Evolutionary conservation across 2,113 vertebrate species (phyloP), one percentile per base, ranked within the genome.

Genomic region (Coracopsis vasa): DNA sequence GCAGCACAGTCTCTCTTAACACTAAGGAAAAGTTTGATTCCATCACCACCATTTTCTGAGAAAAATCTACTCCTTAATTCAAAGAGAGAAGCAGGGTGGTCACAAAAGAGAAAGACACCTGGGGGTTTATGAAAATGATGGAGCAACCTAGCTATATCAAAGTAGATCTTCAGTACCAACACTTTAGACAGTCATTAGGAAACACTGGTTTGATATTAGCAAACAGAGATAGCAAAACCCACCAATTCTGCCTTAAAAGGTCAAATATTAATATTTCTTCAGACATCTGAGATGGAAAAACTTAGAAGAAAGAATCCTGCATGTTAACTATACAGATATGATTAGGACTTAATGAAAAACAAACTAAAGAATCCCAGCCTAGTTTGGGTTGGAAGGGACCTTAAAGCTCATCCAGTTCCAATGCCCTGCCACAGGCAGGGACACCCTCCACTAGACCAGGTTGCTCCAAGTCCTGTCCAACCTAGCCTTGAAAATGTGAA

Each of bases 1-100:
- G 97, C 97, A 97, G 95, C 94, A 94, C 94, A 94, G 95, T 86
- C 97, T 97, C 95, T 94, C 92, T 80, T 92, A 96, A 95, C 92
- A 97, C 51, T 42, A 92, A 97, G 97, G 86, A 97, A 97, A 98
- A 98, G 97, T 97, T 98, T 97, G 79, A 72, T 94, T 94, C 80
- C 84, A 94, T 81, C 95, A 95, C 87, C 97, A 98, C 97, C 98
- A 98, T 98, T 98, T 98, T 97, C 97, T 97, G 96, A 96, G 97
- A 97, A 97, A 95, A 98, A 94, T 50, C 97, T 93, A 97, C 94
- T 97, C 95, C 84, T 93, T 97, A 97, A 95, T 97, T 94, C 94
- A 96, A 95, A 95, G 16, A 93, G 81, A 96, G 77, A 91, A 88
- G 96, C 91, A 84, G n/a, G 72, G 86, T 16, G 95, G 42, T 53